Percentiles rank a stretch among this genome's conserved stretches.
phyloP scores from a whole-genome alignment of 2,888 invertebrate species.

The Mythimna loreyi region DNA sequence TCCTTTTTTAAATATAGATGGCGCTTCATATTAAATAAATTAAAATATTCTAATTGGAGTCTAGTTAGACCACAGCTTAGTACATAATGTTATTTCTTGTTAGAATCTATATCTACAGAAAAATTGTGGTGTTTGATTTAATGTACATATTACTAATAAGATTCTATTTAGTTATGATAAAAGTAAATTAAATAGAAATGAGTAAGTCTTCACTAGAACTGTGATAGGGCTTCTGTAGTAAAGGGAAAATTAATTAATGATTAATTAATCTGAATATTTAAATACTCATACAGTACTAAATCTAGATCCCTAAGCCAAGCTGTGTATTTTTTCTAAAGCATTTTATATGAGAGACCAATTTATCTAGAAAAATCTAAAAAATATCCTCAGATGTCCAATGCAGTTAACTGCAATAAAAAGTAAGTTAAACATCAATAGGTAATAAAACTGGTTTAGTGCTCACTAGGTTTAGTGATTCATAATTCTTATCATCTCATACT shows the following conservation, averaged over 20 bases:
- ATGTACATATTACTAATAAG: not conserved
- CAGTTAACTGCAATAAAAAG: slow-evolving; percentile 24
- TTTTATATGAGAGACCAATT: no score
- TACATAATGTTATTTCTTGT: slow-evolving; percentile 47
- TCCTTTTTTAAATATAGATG: no score
- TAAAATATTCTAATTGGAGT: slow-evolving; percentile 60
- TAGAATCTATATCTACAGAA: no score
- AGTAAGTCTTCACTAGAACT: not conserved
- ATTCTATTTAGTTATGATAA: not conserved
- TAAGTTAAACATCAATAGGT: slow-evolving; percentile 36
- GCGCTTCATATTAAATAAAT: slow-evolving; percentile 19
- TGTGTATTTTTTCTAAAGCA: not conserved
- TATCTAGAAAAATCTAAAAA: not conserved
- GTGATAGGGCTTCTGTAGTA: not conserved
- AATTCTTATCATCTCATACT: slow-evolving; percentile 56
- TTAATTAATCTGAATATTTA: no score
- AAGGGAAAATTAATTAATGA: not conserved
- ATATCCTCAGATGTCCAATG: slow-evolving; percentile 16
- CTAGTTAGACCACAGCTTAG: not conserved
- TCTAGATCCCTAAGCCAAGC: not conserved
- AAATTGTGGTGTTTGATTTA: not conserved
- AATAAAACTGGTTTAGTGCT: slow-evolving; percentile 51
- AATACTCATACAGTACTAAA: no score
- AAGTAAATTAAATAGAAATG: not conserved
- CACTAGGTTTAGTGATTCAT: slow-evolving; percentile 49